Evolutionary conservation across 2,888 invertebrate species (phyloP).

Genomic region (Thymelicus acteon): DNA sequence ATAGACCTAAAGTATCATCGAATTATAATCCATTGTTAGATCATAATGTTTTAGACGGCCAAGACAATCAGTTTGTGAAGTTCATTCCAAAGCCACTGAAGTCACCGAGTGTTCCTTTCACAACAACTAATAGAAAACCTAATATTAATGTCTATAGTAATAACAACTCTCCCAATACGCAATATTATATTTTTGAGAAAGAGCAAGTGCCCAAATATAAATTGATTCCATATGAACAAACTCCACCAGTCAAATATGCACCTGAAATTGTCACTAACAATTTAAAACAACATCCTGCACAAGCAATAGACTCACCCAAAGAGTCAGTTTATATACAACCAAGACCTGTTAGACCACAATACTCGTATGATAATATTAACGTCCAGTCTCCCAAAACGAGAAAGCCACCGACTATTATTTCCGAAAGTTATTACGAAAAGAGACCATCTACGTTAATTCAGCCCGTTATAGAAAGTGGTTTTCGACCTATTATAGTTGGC

Average conservation of each 20-base stretch:
- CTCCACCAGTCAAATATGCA: conserved; percentile 67
- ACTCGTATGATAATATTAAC: conserved; percentile 58
- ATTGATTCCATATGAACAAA: conserved; percentile 80
- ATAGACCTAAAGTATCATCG: conserved; percentile 53
- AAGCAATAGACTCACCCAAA: conserved; percentile 52
- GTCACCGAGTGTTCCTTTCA: conserved; percentile 53
- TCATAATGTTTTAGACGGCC: conserved; percentile 50
- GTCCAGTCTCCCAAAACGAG: conserved; percentile 51
- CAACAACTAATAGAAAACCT: conserved; percentile 61
- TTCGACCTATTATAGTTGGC: conserved; percentile 69
- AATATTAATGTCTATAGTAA: conserved; percentile 61
- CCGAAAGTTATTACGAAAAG: conserved; percentile 75
- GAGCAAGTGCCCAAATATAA: conserved; percentile 70
- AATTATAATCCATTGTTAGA: conserved; percentile 62
- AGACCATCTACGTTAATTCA: conserved; percentile 55
- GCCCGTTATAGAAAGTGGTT: conserved; percentile 69
- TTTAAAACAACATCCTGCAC: conserved; percentile 53
- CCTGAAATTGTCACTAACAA: conserved; percentile 47
- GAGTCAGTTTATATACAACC: conserved; percentile 66
- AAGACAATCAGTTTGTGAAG: conserved; percentile 58
- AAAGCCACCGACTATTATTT: conserved; percentile 61
- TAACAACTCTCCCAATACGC: conserved; percentile 60
- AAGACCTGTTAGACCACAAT: conserved; percentile 63
- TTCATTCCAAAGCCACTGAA: conserved; percentile 61
- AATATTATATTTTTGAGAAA: conserved; percentile 72